These are phyloP conservation scores for Saccopteryx bilineata DNA, from an alignment of 2,113 vertebrate species.

Conservation along the genomic window DNA sequence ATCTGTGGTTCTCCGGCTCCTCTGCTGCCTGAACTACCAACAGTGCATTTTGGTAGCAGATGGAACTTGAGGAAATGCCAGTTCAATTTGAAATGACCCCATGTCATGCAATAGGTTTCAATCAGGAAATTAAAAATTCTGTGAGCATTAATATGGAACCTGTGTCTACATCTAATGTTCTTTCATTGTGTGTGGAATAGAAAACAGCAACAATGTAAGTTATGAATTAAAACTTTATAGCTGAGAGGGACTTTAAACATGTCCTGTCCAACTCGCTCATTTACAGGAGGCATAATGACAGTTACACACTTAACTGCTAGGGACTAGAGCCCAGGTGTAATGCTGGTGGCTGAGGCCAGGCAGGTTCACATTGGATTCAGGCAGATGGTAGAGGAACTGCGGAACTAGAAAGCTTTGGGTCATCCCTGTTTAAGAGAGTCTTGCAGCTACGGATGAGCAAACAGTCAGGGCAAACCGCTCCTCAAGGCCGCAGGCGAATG, in stretches of 20 bases:
- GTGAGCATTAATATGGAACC: background rate
- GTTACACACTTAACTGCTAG: background rate
- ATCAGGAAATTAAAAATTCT: background rate
- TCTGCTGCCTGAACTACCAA: constrained; percentile 57
- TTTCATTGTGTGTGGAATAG: background rate
- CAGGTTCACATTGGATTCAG: too few species aligned
- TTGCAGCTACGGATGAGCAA: too few species aligned
- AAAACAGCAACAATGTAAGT: background rate
- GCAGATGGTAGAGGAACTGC: too few species aligned
- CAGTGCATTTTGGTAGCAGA: constrained; percentile 58
- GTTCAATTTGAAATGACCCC: background rate
- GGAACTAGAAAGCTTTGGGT: too few species aligned
- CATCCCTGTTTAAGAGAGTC: too few species aligned
- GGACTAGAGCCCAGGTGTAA: background rate
- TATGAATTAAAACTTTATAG: constrained; percentile 52
- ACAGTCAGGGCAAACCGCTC: too few species aligned
- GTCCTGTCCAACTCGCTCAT: background rate
- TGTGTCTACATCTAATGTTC: background rate
- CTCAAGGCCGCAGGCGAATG: too few species aligned
- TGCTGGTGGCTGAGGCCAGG: too few species aligned
- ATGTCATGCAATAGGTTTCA: constrained; percentile 12
- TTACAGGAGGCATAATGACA: background rate
- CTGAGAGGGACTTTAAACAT: constrained; percentile 39
- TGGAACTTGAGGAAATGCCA: constrained; percentile 30
- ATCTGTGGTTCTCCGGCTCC: constrained; percentile 47